Conservation (phyloP, 2,888 invertebrate genomes). For the Chirona hameri region DNA sequence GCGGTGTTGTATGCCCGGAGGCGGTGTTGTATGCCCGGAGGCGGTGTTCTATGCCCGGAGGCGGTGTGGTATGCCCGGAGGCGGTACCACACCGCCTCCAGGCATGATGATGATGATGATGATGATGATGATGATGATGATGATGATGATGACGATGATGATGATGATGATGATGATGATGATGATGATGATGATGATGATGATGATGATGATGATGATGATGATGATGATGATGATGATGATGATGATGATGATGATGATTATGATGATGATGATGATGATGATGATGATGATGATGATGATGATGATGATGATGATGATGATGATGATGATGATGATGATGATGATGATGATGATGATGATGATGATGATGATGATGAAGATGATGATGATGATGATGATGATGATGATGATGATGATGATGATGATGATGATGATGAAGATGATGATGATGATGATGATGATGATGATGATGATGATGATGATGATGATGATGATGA, state of each 20-base stretch:
- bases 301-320: slow-evolving; percentile 30
- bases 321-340: slow-evolving; percentile 30
- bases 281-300: slow-evolving; percentile 29
- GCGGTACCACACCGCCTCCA: no score
- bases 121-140: no score
- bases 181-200: slow-evolving; percentile 22
- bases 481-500: slow-evolving; percentile 22
- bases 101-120: no score
- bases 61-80: no score
- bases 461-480: slow-evolving; percentile 22
- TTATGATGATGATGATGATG: no score
- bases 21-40: no score
- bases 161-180: slow-evolving; percentile 22
- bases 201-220: slow-evolving; percentile 4
- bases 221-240: slow-evolving; percentile 23
- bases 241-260: no score
- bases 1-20: no score
- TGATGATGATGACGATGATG: slow-evolving; percentile 11
- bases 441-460: slow-evolving; percentile 12
- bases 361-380: slow-evolving; percentile 30
- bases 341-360: slow-evolving; percentile 31
- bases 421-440: slow-evolving; percentile 22
- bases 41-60: no score
- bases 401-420: slow-evolving; percentile 22
- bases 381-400: slow-evolving; percentile 10